Evolutionary conservation across 2,888 invertebrate species (phyloP), one percentile per base, ranked within the genome.

Genomic region (Yponomeuta cagnagella): DNA sequence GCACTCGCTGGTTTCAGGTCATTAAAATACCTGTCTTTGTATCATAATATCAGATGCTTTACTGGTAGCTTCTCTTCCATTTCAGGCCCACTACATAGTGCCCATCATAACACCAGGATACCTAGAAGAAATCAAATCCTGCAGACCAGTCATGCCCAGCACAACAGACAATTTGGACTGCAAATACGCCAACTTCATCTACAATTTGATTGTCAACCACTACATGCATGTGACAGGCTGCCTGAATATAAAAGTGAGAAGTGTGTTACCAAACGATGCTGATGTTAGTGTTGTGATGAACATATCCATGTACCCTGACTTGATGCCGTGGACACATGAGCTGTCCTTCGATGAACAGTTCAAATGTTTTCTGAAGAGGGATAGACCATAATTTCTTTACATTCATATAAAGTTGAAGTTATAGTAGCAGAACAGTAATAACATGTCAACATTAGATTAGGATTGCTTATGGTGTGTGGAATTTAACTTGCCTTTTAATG

Each of bases 61-160:
- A 33, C 10, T 33, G 33, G 5, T 31, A 31, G 30, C 12, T n/a
- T 43, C 43, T n/a, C 15, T n/a, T 37, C 15, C 37, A 48, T 70
- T 72, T 72, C 86, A 94, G 93, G 93, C 93, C 71, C 86, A 93
- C 75, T 93, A 90, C 75, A 84, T 94, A 73, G 87, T 94, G 72
- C 94, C 94, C 9, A 93, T 94, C 70, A 82, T 94, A 74, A 93
- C 93, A 65, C 79, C 85, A 71, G 92, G 88, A 23, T 94, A 94
- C 73, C 77, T 93, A 48, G 83, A 89, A 72, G 86, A 84, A 79
- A 92, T 93, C 71, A 86, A 81, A 74, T 87, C 89, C 10, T 82
- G 83, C 73, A 78, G 78, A 70, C 74, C 83, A 10, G 82, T 81
- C 73, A 77, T 82, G 37, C 86, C 87, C 0, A 89, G 85, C 73